These are phyloP conservation scores for Percina caprodes DNA, from an alignment of 2,113 vertebrate genomes.

Conservation along the genomic window DNA sequence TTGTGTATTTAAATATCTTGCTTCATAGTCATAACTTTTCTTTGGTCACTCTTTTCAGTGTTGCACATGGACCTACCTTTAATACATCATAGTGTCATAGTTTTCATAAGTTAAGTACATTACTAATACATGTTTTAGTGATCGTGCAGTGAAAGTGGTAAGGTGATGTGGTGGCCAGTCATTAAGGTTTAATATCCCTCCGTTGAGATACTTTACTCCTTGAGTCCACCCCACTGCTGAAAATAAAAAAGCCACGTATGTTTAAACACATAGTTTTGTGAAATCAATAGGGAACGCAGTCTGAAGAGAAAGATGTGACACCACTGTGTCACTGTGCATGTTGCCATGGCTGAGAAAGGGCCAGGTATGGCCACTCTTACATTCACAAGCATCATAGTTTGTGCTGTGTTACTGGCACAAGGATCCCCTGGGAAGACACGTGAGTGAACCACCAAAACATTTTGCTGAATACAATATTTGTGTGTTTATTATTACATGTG, in stretches of 20 bases:
- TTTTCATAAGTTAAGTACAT: conserved; percentile 14
- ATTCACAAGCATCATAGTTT: conserved; percentile 69
- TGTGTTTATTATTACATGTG: not conserved
- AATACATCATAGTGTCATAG: not conserved
- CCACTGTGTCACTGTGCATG: conserved; percentile 29
- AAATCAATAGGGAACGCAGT: conserved; percentile 29
- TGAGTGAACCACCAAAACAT: conserved; percentile 57
- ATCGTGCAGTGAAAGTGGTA: conserved; percentile 64
- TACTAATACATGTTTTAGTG: conserved; percentile 27
- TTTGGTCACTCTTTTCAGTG: not conserved
- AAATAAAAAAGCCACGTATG: not conserved
- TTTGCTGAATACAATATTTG: not conserved
- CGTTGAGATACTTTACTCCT: conserved; percentile 74
- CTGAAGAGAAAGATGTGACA: conserved; percentile 61
- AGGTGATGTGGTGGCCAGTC: conserved; percentile 69
- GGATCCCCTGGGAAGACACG: conserved; percentile 67
- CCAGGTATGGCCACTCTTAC: conserved; percentile 70
- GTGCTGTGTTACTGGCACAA: conserved; percentile 72
- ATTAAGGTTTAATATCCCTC: conserved; percentile 82
- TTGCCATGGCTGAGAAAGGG: conserved; percentile 65
- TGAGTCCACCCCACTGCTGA: conserved; percentile 27
- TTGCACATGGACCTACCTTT: not conserved
- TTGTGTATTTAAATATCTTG: not conserved
- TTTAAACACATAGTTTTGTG: conserved; percentile 29
- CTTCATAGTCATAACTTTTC: not conserved